Evolutionary conservation across 2,113 vertebrate species (phyloP).

Genomic region (Tragelaphus strepsiceros): DNA sequence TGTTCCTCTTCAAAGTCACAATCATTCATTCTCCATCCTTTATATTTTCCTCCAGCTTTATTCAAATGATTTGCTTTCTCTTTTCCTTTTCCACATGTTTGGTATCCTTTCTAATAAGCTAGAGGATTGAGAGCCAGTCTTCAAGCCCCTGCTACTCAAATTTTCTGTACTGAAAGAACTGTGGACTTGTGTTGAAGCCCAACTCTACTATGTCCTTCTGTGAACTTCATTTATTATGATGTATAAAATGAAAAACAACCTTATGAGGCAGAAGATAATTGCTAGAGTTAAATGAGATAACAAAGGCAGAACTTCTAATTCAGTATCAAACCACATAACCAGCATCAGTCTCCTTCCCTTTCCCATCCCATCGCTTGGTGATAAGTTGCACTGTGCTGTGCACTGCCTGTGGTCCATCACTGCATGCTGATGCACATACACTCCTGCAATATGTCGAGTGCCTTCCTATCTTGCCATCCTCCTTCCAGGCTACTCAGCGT

Average conservation of each 20-base stretch:
- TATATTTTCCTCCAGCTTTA: constrained; percentile 11
- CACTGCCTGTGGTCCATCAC: not conserved
- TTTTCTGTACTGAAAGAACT: not conserved
- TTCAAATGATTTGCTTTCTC: not conserved
- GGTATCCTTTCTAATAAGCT: not conserved
- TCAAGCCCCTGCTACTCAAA: not conserved
- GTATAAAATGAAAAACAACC: not conserved
- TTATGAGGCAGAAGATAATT: not conserved
- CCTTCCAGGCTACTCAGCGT: not conserved
- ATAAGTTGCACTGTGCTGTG: not conserved
- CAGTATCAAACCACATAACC: not conserved
- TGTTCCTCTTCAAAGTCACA: not conserved
- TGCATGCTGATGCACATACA: rapidly evolving
- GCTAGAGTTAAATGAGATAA: not conserved
- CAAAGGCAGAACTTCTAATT: not conserved
- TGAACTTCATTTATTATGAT: not conserved
- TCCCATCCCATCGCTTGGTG: not conserved
- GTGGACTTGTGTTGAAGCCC: not conserved
- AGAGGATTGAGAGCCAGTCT: not conserved
- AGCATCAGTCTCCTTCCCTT: not conserved
- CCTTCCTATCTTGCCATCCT: not conserved
- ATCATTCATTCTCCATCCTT: not conserved
- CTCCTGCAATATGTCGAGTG: not conserved
- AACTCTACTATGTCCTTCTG: not conserved
- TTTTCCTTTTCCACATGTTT: not conserved